phyloP scores from a whole-genome alignment of 1,140 invertebrate species.

The Paralvinella palmiformis region DNA sequence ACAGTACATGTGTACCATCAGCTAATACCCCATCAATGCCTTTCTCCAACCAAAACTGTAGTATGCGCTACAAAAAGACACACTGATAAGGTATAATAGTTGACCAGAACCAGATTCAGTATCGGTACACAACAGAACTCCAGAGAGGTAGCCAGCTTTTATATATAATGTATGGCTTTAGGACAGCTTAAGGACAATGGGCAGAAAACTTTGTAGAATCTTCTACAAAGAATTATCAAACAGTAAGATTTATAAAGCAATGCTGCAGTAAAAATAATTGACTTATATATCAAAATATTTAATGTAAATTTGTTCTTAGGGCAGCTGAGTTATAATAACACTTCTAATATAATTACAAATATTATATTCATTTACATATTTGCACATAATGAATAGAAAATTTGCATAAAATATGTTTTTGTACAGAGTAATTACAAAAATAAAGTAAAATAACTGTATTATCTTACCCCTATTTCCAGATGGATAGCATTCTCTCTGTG shows the following conservation, averaged over 20 bases:
- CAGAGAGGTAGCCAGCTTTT: background rate
- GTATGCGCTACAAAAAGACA: conserved; percentile 8
- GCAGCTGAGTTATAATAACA: background rate
- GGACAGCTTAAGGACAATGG: background rate
- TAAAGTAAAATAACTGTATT: background rate
- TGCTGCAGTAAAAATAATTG: no score
- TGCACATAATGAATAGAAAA: background rate
- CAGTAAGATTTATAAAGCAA: background rate
- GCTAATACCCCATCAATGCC: conserved; percentile 29
- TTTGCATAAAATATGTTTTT: background rate
- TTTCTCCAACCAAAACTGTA: conserved; percentile 28
- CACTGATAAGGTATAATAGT: background rate
- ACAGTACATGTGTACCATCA: conserved; percentile 18
- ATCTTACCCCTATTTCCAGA: no score
- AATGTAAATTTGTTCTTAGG: no score
- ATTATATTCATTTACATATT: background rate
- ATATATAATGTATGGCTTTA: background rate
- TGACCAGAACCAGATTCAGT: background rate
- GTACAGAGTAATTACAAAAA: background rate
- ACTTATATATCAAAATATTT: no score
- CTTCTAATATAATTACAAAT: background rate
- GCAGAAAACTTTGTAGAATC: background rate
- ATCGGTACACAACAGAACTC: background rate
- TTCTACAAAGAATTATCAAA: background rate
- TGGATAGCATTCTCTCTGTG: conserved; percentile 54